A percentile compares a stretch with the other conserved stretches of the same genome.
These are phyloP conservation scores for Pollicipes pollicipes DNA, from an alignment of 1,140 invertebrate species.

Conservation along the genomic window DNA sequence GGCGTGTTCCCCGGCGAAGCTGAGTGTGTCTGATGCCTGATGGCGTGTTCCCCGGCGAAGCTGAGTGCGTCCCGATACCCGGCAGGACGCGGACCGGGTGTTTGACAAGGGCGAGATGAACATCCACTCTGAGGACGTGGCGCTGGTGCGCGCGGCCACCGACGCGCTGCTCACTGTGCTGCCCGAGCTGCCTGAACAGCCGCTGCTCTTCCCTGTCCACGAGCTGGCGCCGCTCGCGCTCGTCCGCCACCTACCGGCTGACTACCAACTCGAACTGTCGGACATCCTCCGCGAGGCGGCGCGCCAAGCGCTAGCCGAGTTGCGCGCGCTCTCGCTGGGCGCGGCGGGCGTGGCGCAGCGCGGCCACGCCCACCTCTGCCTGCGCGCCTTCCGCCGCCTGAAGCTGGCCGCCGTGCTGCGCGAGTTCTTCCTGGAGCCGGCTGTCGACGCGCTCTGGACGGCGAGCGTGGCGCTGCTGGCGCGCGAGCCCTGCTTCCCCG, in stretches of 20 bases:
- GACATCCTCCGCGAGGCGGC: background rate
- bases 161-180: slow-evolving; percentile 3
- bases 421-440: background rate
- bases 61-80: slow-evolving; percentile 12
- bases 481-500: background rate
- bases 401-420: background rate
- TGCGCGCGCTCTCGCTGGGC: background rate
- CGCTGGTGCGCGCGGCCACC: slow-evolving; percentile 20
- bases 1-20: no score
- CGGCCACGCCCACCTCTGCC: background rate
- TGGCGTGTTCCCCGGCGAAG: no score
- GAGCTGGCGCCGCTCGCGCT: background rate
- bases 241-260: background rate
- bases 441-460: background rate
- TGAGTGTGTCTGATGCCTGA: no score
- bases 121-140: slow-evolving; percentile 27
- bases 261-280: background rate
- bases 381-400: background rate
- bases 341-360: background rate
- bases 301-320: background rate
- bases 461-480: background rate
- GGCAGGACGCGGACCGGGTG: slow-evolving; percentile 27
- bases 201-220: background rate
- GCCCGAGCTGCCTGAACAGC: background rate
- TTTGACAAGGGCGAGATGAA: slow-evolving; percentile 36